Evolutionary conservation across 23 tunicate genomes (phyloP).

Genomic region (Trididemnum miniatum): DNA sequence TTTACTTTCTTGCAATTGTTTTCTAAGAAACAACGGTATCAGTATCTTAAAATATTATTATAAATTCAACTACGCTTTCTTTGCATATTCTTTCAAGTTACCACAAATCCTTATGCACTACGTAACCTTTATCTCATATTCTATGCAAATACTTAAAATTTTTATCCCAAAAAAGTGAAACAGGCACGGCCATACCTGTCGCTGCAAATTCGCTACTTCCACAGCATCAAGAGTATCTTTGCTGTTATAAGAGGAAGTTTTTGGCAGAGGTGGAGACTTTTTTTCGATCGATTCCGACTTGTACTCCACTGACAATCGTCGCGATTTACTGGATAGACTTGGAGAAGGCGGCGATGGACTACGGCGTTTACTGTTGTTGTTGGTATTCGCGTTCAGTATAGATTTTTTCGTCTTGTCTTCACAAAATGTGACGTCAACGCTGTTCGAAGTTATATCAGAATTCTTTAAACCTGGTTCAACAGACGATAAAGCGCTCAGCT

Average conservation of each 20-base stretch:
- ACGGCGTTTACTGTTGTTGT: constrained; percentile 23
- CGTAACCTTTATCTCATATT: too few species aligned
- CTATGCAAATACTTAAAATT: too few species aligned
- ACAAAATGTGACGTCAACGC: not conserved
- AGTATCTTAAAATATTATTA: too few species aligned
- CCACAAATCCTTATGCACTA: too few species aligned
- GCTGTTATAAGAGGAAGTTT: not conserved
- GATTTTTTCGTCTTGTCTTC: not conserved
- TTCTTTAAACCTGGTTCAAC: not conserved
- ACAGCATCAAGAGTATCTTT: not conserved
- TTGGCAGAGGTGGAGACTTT: not conserved
- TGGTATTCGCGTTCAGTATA: not conserved
- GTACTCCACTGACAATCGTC: not conserved
- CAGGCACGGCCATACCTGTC: too few species aligned
- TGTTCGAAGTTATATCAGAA: not conserved
- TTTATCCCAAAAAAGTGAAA: too few species aligned
- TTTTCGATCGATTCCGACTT: not conserved
- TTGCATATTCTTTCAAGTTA: too few species aligned
- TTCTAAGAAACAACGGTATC: too few species aligned
- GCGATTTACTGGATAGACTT: not conserved
- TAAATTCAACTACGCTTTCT: too few species aligned
- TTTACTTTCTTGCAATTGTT: too few species aligned
- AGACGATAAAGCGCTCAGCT: not conserved
- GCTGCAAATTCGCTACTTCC: not conserved
- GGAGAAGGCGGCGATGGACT: not conserved